These are phyloP conservation scores for Invenusta paracnida DNA, from an alignment of 2,888 invertebrate genomes.

Conservation along the genomic window DNA sequence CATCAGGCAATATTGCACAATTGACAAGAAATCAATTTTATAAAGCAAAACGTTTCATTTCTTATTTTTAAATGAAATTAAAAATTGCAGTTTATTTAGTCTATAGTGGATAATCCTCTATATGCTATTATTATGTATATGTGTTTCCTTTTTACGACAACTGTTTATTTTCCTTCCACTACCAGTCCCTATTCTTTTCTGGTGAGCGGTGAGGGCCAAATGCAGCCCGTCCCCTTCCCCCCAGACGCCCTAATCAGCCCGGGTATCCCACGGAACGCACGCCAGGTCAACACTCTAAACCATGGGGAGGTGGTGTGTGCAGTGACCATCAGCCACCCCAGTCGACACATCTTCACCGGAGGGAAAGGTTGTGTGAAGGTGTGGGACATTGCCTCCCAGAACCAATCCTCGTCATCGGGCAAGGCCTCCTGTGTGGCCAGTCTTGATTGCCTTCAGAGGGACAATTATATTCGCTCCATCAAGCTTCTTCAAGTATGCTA, in stretches of 20 bases:
- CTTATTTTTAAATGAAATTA: neutral
- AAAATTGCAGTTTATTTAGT: no score
- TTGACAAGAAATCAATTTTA: no score
- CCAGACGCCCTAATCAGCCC: slow-evolving; percentile 75
- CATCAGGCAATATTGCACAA: no score
- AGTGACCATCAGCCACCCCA: slow-evolving; percentile 69
- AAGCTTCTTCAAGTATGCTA: slow-evolving; percentile 75
- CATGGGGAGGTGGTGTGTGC: slow-evolving; percentile 97
- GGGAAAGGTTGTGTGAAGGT: slow-evolving; percentile 95
- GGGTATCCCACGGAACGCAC: slow-evolving; percentile 85
- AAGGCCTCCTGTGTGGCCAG: slow-evolving; percentile 31
- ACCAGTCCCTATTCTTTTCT: slow-evolving; percentile 79
- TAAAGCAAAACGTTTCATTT: no score
- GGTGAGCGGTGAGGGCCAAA: slow-evolving; percentile 67
- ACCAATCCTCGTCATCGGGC: neutral
- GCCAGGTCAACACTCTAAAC: slow-evolving; percentile 80
- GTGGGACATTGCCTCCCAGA: slow-evolving; percentile 71
- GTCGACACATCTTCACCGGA: slow-evolving; percentile 73
- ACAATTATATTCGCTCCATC: slow-evolving; percentile 92
- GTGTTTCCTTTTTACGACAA: no score
- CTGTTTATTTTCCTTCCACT: neutral
- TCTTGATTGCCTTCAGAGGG: slow-evolving; percentile 68
- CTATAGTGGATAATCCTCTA: no score
- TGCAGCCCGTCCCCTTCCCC: slow-evolving; percentile 83
- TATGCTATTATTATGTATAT: no score